A percentile compares a stretch with the other conserved stretches of the same genome.
Evolutionary conservation across 2,113 vertebrate species (phyloP).

Genomic region (Psilopogon haemacephalus): DNA sequence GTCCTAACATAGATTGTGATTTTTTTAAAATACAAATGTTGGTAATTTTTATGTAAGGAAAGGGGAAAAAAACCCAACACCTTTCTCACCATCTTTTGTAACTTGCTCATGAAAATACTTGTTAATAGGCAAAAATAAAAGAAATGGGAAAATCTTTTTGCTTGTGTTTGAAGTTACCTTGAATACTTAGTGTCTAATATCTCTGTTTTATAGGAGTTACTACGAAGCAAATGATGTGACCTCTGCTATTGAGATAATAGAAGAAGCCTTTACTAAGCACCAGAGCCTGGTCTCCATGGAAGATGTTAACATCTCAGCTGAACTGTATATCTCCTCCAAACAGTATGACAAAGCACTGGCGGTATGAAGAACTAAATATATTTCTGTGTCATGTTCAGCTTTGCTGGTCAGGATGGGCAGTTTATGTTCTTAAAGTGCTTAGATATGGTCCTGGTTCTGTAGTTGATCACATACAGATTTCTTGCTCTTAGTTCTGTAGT

Average conservation of each 20-base stretch:
- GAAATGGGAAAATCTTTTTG: not conserved
- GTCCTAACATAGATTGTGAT: not conserved
- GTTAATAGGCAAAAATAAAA: not conserved
- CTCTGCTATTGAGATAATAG: slow-evolving; percentile 89
- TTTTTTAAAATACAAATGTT: not conserved
- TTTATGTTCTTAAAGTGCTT: not conserved
- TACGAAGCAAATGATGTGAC: slow-evolving; percentile 90
- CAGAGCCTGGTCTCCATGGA: slow-evolving; percentile 88
- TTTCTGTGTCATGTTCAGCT: not conserved
- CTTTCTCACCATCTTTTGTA: not conserved
- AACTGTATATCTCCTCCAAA: slow-evolving; percentile 89
- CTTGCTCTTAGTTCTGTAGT: not conserved
- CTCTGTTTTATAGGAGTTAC: slow-evolving; percentile 83
- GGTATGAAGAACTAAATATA: slow-evolving; percentile 70
- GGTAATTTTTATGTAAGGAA: too few relatives aligned
- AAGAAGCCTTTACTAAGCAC: slow-evolving; percentile 89
- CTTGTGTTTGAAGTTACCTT: not conserved
- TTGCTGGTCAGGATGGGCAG: not conserved
- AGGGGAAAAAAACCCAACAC: not conserved
- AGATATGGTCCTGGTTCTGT: not conserved
- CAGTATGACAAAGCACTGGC: slow-evolving; percentile 87
- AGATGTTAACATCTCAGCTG: slow-evolving; percentile 92
- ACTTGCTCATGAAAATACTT: not conserved
- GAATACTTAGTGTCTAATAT: not conserved
- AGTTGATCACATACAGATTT: not conserved